These are phyloP conservation scores for Cydia amplana DNA, from an alignment of 1,140 invertebrate genomes.

Conservation along the genomic window DNA sequence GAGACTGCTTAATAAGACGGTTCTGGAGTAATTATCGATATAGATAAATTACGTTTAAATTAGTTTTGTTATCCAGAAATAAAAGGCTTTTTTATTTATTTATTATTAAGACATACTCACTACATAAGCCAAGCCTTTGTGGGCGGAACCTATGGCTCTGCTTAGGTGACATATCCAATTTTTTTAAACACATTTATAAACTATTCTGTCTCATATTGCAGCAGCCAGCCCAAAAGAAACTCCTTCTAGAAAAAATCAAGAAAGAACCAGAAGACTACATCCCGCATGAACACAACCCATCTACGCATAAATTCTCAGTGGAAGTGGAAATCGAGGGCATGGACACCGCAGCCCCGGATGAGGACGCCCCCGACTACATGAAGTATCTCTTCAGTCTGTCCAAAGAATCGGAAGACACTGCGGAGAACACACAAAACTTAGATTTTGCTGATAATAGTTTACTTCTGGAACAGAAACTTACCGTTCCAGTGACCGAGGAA, in stretches of 20 bases:
- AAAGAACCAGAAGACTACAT: slow-evolving; percentile 8
- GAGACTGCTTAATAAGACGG: no score
- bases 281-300: neutral
- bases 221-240: neutral
- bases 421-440: neutral
- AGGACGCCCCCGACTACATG: slow-evolving; percentile 10
- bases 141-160: no score
- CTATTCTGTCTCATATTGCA: neutral
- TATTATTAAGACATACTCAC: no score
- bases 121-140: no score
- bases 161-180: no score
- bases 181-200: no score
- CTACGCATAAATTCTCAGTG: neutral
- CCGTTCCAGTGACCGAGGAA: neutral
- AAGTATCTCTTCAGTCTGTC: slow-evolving; percentile 26
- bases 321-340: slow-evolving; percentile 20
- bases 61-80: no score
- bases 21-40: no score
- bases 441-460: neutral
- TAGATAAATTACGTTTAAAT: no score
- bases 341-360: slow-evolving; percentile 1
- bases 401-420: neutral
- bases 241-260: neutral
- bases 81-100: no score
- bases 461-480: neutral